phyloP scores from a whole-genome alignment of 2,113 vertebrate genomes.

The Eretmochelys imbricata region DNA sequence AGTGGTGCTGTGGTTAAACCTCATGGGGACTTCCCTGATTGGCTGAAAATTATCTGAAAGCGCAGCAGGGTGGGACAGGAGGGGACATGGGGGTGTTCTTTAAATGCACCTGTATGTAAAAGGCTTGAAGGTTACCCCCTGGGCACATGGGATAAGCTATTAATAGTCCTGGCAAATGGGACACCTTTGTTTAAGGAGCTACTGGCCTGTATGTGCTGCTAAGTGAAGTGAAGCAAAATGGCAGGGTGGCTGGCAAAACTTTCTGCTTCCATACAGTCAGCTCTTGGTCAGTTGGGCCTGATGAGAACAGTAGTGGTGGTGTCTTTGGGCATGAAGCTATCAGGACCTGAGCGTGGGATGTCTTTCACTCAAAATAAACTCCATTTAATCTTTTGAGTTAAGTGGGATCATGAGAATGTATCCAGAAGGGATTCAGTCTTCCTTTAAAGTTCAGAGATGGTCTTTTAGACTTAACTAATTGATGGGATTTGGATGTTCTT shows the following conservation, averaged over 20 bases:
- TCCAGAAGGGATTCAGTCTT: slow-evolving; percentile 23
- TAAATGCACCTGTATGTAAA: background rate
- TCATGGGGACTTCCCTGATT: background rate
- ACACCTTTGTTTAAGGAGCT: background rate
- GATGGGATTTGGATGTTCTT: background rate
- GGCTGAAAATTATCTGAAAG: background rate
- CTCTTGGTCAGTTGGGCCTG: background rate
- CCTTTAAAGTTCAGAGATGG: slow-evolving; percentile 15
- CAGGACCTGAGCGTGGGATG: background rate
- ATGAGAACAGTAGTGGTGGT: slow-evolving; percentile 5
- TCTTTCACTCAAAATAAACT: slow-evolving; percentile 35
- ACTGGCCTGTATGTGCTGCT: background rate
- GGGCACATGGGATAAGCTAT: background rate
- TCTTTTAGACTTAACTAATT: background rate
- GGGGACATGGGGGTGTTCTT: background rate
- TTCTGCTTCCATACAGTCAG: background rate
- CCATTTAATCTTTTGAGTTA: slow-evolving; percentile 33
- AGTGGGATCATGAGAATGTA: slow-evolving; percentile 37
- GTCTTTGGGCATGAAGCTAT: background rate
- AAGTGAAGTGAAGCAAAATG: background rate
- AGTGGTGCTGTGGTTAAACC: rapidly evolving
- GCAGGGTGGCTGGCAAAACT: background rate
- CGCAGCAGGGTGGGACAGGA: background rate
- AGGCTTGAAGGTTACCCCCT: background rate
- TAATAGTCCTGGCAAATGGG: background rate